Evolutionary conservation across 2,888 invertebrate species (phyloP), one percentile per base, ranked within the genome.

Genomic region (Melanophora roralis): DNA sequence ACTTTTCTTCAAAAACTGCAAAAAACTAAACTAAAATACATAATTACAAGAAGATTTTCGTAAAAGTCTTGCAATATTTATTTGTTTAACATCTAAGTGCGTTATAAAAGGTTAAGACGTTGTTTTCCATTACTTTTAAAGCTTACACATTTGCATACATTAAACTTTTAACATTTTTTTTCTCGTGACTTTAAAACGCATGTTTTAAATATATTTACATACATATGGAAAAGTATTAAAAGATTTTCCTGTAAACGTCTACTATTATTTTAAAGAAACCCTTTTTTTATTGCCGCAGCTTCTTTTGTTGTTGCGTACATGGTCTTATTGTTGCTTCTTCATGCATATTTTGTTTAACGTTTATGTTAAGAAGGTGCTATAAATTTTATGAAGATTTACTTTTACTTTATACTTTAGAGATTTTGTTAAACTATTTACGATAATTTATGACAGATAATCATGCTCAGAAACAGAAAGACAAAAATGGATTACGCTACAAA

Each of bases 351-450:
- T 34, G 2, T 45, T 72, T 45, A 62, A 43, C 60, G 12, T 71
- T 53, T 45, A 53, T 71, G 49, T 21, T 73, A 47, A 64, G 45
- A 36, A 73, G 57, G 64, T 65, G 64, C 64, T 14, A 73, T 74
- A 67, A 67, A 74, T 59, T 67, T 67, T 67, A 67, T 60, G 23
- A 23, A 43, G 51, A 34, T 51, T 74, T 43, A 40, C 43, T 67
- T 67, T 67, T 49, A 27, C 59, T 60, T 67, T 60, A 38, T 73
- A 73, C 73, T 49, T 32, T 23, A n/a, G 27, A 67, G 57, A 67
- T 74, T 67, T 43, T 36, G 40, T 67, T 67, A 67, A 74, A 74
- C 67, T 74, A 74, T 74, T 74, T 74, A 60, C 67, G 67, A 74
- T 74, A 74, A 74, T 74, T 74, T 74, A 74, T 74, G 59, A 36